Evolutionary conservation across 2,113 vertebrate species (phyloP).

Genomic region (Siphamia tubifer): DNA sequence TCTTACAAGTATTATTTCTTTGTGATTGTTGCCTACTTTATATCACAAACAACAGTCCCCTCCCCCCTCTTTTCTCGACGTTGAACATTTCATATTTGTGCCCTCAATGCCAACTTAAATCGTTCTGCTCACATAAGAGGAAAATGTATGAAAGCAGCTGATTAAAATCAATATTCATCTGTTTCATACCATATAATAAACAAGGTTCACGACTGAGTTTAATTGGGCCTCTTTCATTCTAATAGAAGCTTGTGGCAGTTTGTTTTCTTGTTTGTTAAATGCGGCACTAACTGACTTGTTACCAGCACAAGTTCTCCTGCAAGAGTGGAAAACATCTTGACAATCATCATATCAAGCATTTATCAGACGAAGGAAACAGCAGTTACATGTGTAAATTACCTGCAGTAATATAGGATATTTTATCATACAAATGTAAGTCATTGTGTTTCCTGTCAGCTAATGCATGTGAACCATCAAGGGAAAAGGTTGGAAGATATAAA

Average conservation of each 20-base stretch:
- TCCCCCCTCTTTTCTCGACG: too few relatives aligned
- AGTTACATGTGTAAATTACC: slow-evolving; percentile 61
- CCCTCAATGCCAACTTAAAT: not conserved
- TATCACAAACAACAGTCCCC: not conserved
- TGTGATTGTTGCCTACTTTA: not conserved
- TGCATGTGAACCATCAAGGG: slow-evolving; percentile 57
- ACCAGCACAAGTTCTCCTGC: not conserved
- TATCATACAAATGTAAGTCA: slow-evolving; percentile 55
- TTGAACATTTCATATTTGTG: not conserved
- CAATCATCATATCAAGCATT: slow-evolving; percentile 48
- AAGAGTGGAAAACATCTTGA: slow-evolving; percentile 11
- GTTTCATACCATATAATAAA: not conserved
- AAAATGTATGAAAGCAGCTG: not conserved
- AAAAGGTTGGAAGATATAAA: slow-evolving; percentile 30
- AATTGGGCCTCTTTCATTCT: slow-evolving; percentile 9
- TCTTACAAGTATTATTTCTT: not conserved
- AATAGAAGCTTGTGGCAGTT: not conserved
- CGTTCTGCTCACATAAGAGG: not conserved
- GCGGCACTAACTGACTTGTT: not conserved
- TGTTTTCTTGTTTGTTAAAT: slow-evolving; percentile 17
- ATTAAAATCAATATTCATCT: slow-evolving; percentile 10
- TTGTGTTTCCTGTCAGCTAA: slow-evolving; percentile 63
- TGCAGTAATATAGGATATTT: slow-evolving; percentile 43
- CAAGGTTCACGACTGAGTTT: slow-evolving; percentile 14
- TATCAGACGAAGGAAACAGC: slow-evolving; percentile 44